Base-by-base conservation (phyloP, 2,888 invertebrate species). In the Platycheirus albimanus region DNA sequence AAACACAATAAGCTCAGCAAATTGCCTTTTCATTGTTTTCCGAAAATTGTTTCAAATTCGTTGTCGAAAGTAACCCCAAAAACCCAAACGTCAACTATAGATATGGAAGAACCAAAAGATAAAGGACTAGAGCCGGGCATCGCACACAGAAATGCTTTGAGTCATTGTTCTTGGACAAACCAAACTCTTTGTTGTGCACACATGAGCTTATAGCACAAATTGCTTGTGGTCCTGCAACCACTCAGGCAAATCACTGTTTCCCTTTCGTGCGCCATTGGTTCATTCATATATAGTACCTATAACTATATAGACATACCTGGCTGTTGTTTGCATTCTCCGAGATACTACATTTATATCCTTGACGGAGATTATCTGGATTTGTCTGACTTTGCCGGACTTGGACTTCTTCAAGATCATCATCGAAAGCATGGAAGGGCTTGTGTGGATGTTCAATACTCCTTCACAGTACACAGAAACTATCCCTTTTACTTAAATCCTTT, bases 1-100 rank as follows among this genome's bases (percentile, higher is more conserved):
- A 69, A 64, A 76, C 43, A 70, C 47, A 80, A 80, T 80, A 51
- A 75, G 20, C 45, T 66, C 28, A 51, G 36, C 61, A 77, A 77
- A 81, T 77, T 76, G 71, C 67, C 77, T 77, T 77, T 77, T 81
- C 81, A 77, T 81, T 81, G 81, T 81, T 77, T 81, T 67, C 47
- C 61, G 49, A 81, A 71, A 64, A 66, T 33, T 71, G 56, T 63
- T 72, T 41, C 71, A 8, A 52, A 56, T 56, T 69, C 74, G 17
- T 63, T 24, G 20, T 58, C 17, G 28, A 63, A 71, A 64, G 63
- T 33, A 70, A 54, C 33, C 33, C 24, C 47, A 1, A 52, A 77
- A 54, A 41, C 30, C 45, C 17, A 49, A 15, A 15, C 15, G 33
- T 30, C 20, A 38, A 33, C 30, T 8, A 4, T 30, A 30, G 2